These are phyloP conservation scores for Nipponia nippon DNA, from an alignment of 2,113 vertebrate genomes.

Conservation along the genomic window DNA sequence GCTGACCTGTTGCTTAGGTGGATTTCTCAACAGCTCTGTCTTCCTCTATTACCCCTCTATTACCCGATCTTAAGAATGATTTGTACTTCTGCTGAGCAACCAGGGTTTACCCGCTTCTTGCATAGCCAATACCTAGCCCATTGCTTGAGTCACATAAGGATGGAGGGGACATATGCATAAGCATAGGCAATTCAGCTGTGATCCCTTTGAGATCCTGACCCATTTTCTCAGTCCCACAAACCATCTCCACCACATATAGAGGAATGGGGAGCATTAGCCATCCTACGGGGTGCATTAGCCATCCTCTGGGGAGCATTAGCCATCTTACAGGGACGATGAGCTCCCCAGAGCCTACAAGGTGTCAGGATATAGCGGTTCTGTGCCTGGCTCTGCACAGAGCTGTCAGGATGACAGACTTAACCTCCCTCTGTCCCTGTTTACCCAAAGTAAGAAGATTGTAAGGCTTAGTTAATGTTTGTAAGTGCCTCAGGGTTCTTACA, in stretches of 20 bases:
- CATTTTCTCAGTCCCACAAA: background rate
- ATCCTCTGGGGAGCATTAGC: fast-evolving
- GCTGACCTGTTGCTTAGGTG: background rate
- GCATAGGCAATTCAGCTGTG: background rate
- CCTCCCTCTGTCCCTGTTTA: slow-evolving; percentile 63
- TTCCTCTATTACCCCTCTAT: background rate
- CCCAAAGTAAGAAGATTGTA: slow-evolving; percentile 62
- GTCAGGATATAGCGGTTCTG: background rate
- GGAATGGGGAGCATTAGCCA: background rate
- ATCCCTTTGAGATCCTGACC: background rate
- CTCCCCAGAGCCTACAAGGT: background rate
- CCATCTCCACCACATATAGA: background rate
- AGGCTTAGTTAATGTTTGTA: slow-evolving; percentile 58
- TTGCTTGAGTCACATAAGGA: background rate
- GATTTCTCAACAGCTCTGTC: background rate
- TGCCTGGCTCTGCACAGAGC: background rate
- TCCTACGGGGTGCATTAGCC: background rate
- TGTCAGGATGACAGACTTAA: slow-evolving; percentile 57
- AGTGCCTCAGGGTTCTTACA: slow-evolving; percentile 49
- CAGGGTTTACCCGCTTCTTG: background rate
- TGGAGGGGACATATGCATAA: background rate
- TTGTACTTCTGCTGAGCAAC: background rate
- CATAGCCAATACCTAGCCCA: background rate
- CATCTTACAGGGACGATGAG: background rate
- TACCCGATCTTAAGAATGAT: background rate